These are phyloP conservation scores for Ornithorhynchus anatinus DNA, from an alignment of 2,113 vertebrate species.

Conservation along the genomic window DNA sequence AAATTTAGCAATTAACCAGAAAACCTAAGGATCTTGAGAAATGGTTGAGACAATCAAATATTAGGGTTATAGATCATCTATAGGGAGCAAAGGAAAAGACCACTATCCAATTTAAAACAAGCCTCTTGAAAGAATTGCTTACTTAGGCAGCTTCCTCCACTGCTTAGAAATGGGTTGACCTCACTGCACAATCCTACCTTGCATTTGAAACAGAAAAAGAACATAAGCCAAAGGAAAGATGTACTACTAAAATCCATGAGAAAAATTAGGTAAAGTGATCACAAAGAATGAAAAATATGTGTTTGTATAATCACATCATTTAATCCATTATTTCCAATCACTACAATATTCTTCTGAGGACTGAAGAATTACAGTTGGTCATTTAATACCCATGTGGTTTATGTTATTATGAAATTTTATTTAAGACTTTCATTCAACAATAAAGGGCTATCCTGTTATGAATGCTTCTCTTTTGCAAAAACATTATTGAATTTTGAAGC, in stretches of 20 bases:
- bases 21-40: neutral
- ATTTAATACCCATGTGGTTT: too few species aligned
- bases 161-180: neutral
- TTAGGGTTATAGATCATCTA: neutral
- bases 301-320: too few species aligned
- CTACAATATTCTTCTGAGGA: too few species aligned
- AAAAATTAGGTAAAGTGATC: too few species aligned
- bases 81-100: neutral
- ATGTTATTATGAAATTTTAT: too few species aligned
- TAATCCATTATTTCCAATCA: too few species aligned
- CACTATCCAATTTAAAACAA: neutral
- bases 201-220: neutral
- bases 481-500: too few species aligned
- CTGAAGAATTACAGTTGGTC: too few species aligned
- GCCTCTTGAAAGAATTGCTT: neutral
- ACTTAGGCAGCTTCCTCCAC: neutral
- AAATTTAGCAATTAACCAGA: slow-evolving; percentile 8
- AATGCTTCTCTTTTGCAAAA: too few species aligned
- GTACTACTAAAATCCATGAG: neutral
- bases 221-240: neutral
- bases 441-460: too few species aligned
- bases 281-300: too few species aligned
- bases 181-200: neutral
- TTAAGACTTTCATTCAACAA: too few species aligned
- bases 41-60: neutral